Conservation (phyloP, 2,113 vertebrate genomes). For the Oreochromis niloticus region DNA sequence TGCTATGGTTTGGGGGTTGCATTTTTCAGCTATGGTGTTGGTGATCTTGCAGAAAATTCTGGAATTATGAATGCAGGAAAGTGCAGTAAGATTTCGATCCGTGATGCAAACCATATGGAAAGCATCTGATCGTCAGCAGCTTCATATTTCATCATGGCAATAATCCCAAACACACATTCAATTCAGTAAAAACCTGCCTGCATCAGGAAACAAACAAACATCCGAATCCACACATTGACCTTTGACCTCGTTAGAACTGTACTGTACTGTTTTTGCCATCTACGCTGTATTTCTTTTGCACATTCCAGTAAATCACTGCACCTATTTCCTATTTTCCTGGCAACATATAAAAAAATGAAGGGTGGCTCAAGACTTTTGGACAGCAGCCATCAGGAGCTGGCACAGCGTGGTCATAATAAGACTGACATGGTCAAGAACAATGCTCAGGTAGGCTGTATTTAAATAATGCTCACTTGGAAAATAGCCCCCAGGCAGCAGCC, state of each 20-base stretch:
- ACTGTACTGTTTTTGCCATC: neutral
- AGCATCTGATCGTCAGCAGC: neutral
- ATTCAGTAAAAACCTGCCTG: neutral
- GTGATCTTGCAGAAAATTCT: neutral
- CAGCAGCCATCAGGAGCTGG: neutral
- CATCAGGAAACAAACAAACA: neutral
- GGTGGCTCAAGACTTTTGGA: neutral
- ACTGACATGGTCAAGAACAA: neutral
- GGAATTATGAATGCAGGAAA: neutral
- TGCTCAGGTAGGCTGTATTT: neutral
- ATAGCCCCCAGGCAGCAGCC: neutral
- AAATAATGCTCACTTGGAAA: neutral
- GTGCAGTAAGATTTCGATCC: fast-evolving
- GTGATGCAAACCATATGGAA: neutral
- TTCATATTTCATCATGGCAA: neutral
- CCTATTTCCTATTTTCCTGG: neutral
- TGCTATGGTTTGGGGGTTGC: neutral
- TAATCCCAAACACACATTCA: neutral
- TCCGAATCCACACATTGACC: neutral
- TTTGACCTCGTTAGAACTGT: neutral
- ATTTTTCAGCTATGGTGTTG: neutral
- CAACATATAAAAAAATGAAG: neutral
- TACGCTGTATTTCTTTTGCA: neutral
- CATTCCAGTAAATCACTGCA: neutral
- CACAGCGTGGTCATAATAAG: neutral